Percentiles rank a stretch among this genome's conserved stretches.
Conservation (phyloP, 2,888 invertebrate species). For the Opisthograptis luteolata region DNA sequence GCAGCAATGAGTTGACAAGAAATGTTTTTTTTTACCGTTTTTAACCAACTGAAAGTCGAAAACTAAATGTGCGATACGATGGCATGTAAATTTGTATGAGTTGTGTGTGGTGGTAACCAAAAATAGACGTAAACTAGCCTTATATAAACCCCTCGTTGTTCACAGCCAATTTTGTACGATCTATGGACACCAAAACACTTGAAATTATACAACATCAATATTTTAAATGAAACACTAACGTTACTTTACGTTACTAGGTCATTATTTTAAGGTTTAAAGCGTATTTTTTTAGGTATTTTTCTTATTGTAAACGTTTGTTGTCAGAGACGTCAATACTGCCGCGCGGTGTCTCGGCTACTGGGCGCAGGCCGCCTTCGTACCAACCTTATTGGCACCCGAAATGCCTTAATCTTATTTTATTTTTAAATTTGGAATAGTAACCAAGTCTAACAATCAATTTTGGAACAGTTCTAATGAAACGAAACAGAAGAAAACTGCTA, state of each 20-base stretch:
- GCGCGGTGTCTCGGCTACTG: constrained; percentile 71
- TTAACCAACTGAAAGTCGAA: background rate
- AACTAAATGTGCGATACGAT: constrained; percentile 31
- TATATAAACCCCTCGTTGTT: constrained; percentile 48
- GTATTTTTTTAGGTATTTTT: constrained; percentile 52
- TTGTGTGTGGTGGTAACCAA: constrained; percentile 54
- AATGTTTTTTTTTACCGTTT: constrained; percentile 21
- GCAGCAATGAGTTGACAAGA: constrained; percentile 57
- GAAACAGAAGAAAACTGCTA: too few species aligned
- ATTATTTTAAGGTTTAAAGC: constrained; percentile 56
- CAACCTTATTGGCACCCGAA: constrained; percentile 58
- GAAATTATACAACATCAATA: constrained; percentile 31
- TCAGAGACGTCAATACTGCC: constrained; percentile 66
- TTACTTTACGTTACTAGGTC: constrained; percentile 56
- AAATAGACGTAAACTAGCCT: constrained; percentile 67
- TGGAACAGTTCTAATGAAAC: too few species aligned
- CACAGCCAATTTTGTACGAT: constrained; percentile 45
- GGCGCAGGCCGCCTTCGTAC: constrained; percentile 62
- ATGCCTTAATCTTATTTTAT: constrained; percentile 35
- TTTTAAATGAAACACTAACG: constrained; percentile 46
- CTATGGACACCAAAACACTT: constrained; percentile 45
- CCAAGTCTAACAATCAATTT: background rate
- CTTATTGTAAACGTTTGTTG: constrained; percentile 51
- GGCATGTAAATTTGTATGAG: constrained; percentile 42
- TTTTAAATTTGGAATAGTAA: constrained; percentile 1